These are phyloP conservation scores for Manis pentadactyla DNA, from an alignment of 2,797 vertebrate species.

Conservation along the genomic window DNA sequence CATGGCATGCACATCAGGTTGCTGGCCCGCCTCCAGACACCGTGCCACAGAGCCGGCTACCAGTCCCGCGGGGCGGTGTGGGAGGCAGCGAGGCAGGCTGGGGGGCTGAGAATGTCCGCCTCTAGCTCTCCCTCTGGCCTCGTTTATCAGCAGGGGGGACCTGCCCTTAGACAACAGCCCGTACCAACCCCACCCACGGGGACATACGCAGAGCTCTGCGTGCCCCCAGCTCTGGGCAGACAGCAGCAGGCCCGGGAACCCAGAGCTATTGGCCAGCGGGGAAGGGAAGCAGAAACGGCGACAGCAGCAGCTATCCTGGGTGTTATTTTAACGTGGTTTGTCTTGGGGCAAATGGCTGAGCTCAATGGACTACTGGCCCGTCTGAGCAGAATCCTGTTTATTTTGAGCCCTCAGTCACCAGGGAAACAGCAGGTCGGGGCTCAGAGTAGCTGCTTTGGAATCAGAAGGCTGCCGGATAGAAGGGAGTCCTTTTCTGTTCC, in stretches of 20 bases:
- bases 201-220: background rate
- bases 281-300: constrained; percentile 36
- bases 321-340: constrained; percentile 79
- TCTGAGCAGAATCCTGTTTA: constrained; percentile 80
- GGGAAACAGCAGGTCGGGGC: constrained; percentile 74
- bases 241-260: background rate
- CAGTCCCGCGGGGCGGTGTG: constrained; percentile 56
- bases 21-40: constrained; percentile 76
- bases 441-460: constrained; percentile 59
- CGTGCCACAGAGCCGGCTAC: constrained; percentile 54
- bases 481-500: constrained; percentile 50
- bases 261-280: background rate
- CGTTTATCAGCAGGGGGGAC: constrained; percentile 44
- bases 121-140: constrained; percentile 14
- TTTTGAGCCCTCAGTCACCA: constrained; percentile 74
- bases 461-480: constrained; percentile 64
- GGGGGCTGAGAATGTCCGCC: background rate
- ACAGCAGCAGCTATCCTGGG: constrained; percentile 43
- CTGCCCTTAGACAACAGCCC: constrained; percentile 14
- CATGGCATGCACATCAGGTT: constrained; percentile 74
- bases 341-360: constrained; percentile 72
- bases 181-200: background rate
- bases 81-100: constrained; percentile 33
- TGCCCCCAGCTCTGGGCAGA: background rate
- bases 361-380: constrained; percentile 66